Evolutionary conservation across 2,888 invertebrate genomes (phyloP).

Genomic region (Amorpha juglandis): DNA sequence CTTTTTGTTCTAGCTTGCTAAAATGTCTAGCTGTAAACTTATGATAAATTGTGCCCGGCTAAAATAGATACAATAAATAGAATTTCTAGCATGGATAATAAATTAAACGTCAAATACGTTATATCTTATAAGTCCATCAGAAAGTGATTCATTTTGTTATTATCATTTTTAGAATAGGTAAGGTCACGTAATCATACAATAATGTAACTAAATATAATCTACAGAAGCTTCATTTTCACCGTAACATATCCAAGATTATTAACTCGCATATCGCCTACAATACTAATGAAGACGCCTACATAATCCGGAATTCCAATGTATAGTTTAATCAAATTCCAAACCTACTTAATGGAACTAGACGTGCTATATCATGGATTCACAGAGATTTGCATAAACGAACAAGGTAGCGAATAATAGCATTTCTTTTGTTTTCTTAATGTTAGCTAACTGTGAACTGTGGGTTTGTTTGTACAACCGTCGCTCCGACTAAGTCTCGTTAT

Average conservation of each 20-base stretch:
- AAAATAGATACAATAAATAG: too few relatives aligned
- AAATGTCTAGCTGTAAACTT: too few relatives aligned
- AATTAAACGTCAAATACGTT: too few relatives aligned
- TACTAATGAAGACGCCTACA: conserved; percentile 16
- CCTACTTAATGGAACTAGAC: conserved; percentile 19
- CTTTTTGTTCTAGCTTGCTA: too few relatives aligned
- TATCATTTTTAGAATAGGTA: neutral
- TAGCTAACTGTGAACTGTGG: conserved; percentile 54
- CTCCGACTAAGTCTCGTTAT: conserved; percentile 33
- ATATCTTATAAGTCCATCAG: too few relatives aligned
- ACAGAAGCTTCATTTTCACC: neutral
- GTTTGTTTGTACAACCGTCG: conserved; percentile 53
- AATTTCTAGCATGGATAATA: too few relatives aligned
- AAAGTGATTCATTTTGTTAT: too few relatives aligned
- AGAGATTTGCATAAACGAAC: conserved; percentile 39
- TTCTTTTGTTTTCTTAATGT: conserved; percentile 66
- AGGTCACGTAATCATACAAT: too few relatives aligned
- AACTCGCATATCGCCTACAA: conserved; percentile 8
- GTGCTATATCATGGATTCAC: conserved; percentile 4
- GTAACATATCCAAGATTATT: neutral
- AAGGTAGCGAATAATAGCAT: conserved; percentile 56
- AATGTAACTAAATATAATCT: neutral
- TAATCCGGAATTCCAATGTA: conserved; percentile 20
- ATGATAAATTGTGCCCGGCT: too few relatives aligned
- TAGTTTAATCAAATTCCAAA: conserved; percentile 19